Evolutionary conservation across 2,888 invertebrate genomes (phyloP).

Genomic region (Amphipyra berbera): DNA sequence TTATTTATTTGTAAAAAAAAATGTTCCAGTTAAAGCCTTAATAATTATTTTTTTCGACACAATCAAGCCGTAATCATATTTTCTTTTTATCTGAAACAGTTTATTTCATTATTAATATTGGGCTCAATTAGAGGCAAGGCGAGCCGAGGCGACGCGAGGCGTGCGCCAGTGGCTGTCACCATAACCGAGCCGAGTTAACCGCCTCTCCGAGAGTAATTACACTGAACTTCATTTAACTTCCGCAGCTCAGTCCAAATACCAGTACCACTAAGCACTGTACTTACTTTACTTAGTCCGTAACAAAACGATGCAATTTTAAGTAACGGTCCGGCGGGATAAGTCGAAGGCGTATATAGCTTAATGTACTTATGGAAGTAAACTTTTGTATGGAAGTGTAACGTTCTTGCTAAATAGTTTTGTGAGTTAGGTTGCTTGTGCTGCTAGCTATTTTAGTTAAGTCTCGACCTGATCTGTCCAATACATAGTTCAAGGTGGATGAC

Average conservation of each 20-base stretch:
- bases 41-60: constrained; percentile 5
- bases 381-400: constrained; percentile 50
- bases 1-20: constrained; percentile 2
- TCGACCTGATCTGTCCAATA: constrained; percentile 37
- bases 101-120: constrained; percentile 71
- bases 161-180: constrained; percentile 76
- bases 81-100: constrained; percentile 49
- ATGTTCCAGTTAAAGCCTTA: not conserved
- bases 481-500: constrained; percentile 47
- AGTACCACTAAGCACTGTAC: constrained; percentile 84
- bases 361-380: constrained; percentile 66
- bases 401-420: constrained; percentile 54
- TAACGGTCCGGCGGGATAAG: constrained; percentile 78
- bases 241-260: constrained; percentile 85
- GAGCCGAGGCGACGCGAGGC: constrained; percentile 62
- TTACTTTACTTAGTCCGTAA: constrained; percentile 83
- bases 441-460: constrained; percentile 21
- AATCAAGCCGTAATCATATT: constrained; percentile 6
- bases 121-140: constrained; percentile 71
- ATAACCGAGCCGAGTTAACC: constrained; percentile 82
- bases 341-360: constrained; percentile 70
- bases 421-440: constrained; percentile 28
- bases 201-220: constrained; percentile 86
- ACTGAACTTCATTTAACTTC: constrained; percentile 88
- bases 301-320: constrained; percentile 86